These are phyloP conservation scores for Drosophila eohydei DNA, from an alignment of 2,888 invertebrate species.

Conservation along the genomic window DNA sequence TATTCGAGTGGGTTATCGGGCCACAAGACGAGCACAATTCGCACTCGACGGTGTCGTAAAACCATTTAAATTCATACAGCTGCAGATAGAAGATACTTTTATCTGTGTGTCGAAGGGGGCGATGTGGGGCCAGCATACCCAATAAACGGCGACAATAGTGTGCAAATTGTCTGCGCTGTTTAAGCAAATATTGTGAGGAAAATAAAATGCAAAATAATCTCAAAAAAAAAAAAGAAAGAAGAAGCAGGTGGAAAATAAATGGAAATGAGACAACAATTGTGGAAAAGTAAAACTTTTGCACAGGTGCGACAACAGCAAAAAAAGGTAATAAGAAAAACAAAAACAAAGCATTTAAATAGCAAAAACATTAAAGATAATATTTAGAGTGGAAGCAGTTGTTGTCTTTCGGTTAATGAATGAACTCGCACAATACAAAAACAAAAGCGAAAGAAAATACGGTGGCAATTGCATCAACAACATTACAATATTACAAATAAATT, in stretches of 20 bases:
- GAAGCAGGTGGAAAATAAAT: constrained; percentile 18
- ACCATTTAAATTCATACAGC: constrained; percentile 75
- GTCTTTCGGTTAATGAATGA: constrained; percentile 56
- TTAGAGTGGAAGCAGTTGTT: constrained; percentile 47
- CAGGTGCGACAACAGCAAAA: constrained; percentile 51
- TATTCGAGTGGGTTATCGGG: constrained; percentile 27
- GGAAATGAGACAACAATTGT: constrained; percentile 51
- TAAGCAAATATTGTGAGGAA: constrained; percentile 70
- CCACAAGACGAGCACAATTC: constrained; percentile 31
- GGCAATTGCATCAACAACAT: constrained; percentile 47
- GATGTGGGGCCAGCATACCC: constrained; percentile 8
- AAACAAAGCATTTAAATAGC: constrained; percentile 26
- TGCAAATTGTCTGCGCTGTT: constrained; percentile 75
- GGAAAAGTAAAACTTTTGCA: constrained; percentile 52
- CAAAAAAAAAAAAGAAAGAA: constrained; percentile 11
- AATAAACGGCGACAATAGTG: constrained; percentile 63
- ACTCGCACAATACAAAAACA: not conserved
- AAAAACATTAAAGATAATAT: constrained; percentile 62
- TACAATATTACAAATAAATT: constrained; percentile 25
- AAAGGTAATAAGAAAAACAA: constrained; percentile 25
- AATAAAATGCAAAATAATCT: constrained; percentile 37
- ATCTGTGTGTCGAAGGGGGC: constrained; percentile 9
- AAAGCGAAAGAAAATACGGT: constrained; percentile 34
- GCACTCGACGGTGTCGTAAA: constrained; percentile 60
- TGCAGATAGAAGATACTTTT: constrained; percentile 60